Evolutionary conservation across 1,140 invertebrate species (phyloP).

Genomic region (Neodiprion lecontei): DNA sequence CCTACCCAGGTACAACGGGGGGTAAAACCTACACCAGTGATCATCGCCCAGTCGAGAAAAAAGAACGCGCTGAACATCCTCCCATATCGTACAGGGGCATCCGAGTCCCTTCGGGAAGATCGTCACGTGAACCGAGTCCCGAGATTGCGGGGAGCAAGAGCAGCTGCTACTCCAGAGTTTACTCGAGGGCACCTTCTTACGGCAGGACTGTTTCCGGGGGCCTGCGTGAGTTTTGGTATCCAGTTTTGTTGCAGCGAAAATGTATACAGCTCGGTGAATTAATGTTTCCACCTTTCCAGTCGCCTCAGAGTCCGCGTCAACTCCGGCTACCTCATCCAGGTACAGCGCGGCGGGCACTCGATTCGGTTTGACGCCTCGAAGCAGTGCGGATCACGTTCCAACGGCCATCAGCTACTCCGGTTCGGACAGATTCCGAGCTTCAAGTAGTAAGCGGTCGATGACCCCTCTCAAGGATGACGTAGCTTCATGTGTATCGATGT

Average conservation of each 20-base stretch:
- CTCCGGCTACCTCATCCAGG: constrained; percentile 35
- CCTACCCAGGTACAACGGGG: constrained; percentile 46
- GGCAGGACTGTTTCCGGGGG: constrained; percentile 37
- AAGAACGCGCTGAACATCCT: constrained; percentile 44
- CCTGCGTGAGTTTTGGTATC: constrained; percentile 31
- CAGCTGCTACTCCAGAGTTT: constrained; percentile 41
- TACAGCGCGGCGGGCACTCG: constrained; percentile 28
- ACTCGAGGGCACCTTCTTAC: constrained; percentile 45
- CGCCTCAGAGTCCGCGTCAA: constrained; percentile 38
- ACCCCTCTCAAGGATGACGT: background rate
- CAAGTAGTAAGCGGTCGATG: constrained; percentile 13
- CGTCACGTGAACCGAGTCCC: constrained; percentile 52
- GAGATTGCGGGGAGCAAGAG: constrained; percentile 46
- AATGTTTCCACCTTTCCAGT: constrained; percentile 25
- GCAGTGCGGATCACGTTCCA: constrained; percentile 32
- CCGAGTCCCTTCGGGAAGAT: constrained; percentile 41
- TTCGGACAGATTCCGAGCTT: constrained; percentile 36
- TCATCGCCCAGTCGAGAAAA: constrained; percentile 41
- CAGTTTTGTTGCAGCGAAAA: constrained; percentile 15
- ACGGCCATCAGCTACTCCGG: constrained; percentile 31
- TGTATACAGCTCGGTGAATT: background rate
- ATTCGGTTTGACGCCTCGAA: constrained; percentile 30
- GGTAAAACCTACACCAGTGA: constrained; percentile 44
- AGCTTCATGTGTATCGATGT: background rate
- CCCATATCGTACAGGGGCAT: constrained; percentile 41